These are phyloP conservation scores for Paedocypris sp. DNA, from an alignment of 2,113 vertebrate genomes.

Conservation along the genomic window DNA sequence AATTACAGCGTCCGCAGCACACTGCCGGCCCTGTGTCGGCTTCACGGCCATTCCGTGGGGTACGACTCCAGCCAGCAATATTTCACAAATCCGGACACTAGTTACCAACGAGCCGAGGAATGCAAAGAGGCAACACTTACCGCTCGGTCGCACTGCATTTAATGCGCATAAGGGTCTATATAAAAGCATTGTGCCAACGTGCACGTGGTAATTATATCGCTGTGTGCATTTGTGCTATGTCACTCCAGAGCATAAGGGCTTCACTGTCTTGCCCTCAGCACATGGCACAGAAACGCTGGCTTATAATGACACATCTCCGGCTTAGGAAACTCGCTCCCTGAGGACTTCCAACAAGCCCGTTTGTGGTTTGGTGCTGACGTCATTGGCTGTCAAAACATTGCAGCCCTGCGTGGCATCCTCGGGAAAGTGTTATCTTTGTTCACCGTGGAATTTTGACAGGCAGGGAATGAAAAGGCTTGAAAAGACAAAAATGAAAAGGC, in stretches of 20 bases:
- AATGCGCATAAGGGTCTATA: slow-evolving; percentile 31
- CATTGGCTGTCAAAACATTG: slow-evolving; percentile 29
- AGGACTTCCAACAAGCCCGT: slow-evolving; percentile 3
- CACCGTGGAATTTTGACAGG: too few relatives aligned
- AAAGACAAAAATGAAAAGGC: too few relatives aligned
- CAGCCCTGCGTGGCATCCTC: slow-evolving; percentile 3
- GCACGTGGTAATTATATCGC: slow-evolving; percentile 28
- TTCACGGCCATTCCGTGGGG: slow-evolving; percentile 47
- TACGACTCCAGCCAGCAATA: slow-evolving; percentile 56
- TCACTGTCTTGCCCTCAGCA: neutral
- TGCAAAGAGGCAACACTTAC: slow-evolving; percentile 36
- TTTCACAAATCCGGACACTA: slow-evolving; percentile 55
- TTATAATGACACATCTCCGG: slow-evolving; percentile 22
- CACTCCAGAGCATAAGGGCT: slow-evolving; percentile 12
- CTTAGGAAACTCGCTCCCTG: slow-evolving; percentile 22
- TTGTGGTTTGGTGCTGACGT: neutral
- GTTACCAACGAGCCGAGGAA: slow-evolving; percentile 52
- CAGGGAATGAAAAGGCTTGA: too few relatives aligned
- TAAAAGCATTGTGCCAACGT: slow-evolving; percentile 21
- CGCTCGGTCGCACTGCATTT: slow-evolving; percentile 37
- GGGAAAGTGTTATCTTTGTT: neutral
- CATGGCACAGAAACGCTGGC: slow-evolving; percentile 3
- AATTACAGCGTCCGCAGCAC: slow-evolving; percentile 55
- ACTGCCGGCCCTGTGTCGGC: slow-evolving; percentile 60
- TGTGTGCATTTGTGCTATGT: slow-evolving; percentile 31